Base-by-base conservation (phyloP, 1,140 invertebrate species). In the Drosophila neocordata region DNA sequence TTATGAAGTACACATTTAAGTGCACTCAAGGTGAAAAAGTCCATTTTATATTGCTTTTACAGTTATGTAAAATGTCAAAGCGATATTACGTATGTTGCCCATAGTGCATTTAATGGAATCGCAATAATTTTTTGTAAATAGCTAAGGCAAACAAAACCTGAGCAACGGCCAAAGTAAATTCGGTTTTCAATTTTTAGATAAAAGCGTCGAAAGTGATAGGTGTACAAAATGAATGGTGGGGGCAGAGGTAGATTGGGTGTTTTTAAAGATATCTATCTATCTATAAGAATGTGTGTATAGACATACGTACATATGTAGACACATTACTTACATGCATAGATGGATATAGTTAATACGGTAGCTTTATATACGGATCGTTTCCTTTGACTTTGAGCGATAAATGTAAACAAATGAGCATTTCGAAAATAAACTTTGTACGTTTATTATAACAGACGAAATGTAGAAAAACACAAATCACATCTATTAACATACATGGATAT, bases 91-190 rank as follows among this genome's bases (percentile, higher is more conserved):
- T 24, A 27, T 60, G 66, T 58, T 27, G 38, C 69, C 73, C 69
- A 75, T 72, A 63, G 73, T 72, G 44, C 69, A 31, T 6, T 41
- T 51, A 70, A 63, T 64, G 60, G 73, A 73, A 65, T 77, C 70
- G 41, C 70, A 77, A 27, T 55, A 58, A 77, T 67, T 77, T 73
- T 67, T 77, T 73, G 70, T 64, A 52, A 77, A 77, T 41, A 77
- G 65, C 68, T 69, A 77, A 69, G 60, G 48, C 52, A 77, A 77
- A 77, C 70, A 77, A 69, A 72, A 38, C 53, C 27, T 34, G 27
- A 0, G 27, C 27, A 20, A 2, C 0, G 38, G 37, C 9, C 41
- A 72, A 73, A 73, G 74, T 73, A 73, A 73, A 77, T 69, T 65
- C 35, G 34, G 56, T 68, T 62, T 57, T 53, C 60, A 64, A 65